Percentiles rank a stretch among this genome's conserved stretches.
These are phyloP conservation scores for Characodon lateralis DNA, from an alignment of 2,797 vertebrate genomes.

Conservation along the genomic window DNA sequence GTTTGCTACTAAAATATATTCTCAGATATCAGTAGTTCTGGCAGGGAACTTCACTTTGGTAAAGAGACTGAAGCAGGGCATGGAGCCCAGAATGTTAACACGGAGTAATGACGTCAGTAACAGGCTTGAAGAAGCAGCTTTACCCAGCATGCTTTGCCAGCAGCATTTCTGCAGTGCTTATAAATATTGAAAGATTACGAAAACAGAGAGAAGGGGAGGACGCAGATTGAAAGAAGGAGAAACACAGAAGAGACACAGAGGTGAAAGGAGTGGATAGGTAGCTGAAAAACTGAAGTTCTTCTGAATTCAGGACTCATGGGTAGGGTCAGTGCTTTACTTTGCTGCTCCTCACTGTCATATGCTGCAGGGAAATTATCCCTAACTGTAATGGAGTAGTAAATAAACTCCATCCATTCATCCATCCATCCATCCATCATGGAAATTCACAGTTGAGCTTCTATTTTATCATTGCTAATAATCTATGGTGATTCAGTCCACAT, in stretches of 20 bases:
- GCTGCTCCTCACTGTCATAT: background rate
- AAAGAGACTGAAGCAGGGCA: slow-evolving; percentile 13
- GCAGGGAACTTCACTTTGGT: slow-evolving; percentile 31
- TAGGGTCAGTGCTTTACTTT: background rate
- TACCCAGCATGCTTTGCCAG: slow-evolving; percentile 76
- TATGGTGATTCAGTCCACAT: background rate
- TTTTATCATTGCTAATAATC: background rate
- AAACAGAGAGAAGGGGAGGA: slow-evolving; percentile 34
- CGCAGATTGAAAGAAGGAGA: slow-evolving; percentile 27
- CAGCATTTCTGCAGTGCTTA: slow-evolving; percentile 78
- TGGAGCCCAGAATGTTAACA: slow-evolving; percentile 49
- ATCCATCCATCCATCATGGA: background rate
- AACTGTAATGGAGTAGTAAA: slow-evolving; percentile 4
- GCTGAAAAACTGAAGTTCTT: slow-evolving; percentile 24
- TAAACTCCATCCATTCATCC: background rate
- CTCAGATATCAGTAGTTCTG: slow-evolving; percentile 19
- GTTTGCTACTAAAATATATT: slow-evolving; percentile 15
- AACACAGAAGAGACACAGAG: slow-evolving; percentile 20
- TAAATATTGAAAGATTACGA: slow-evolving; percentile 78
- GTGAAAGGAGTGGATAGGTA: slow-evolving; percentile 34
- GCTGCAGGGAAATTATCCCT: slow-evolving; percentile 9
- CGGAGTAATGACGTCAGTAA: slow-evolving; percentile 64
- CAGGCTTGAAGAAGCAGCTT: slow-evolving; percentile 61
- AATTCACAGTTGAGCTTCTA: background rate
- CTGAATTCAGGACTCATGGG: slow-evolving; percentile 33